A percentile compares a stretch with the other conserved stretches of the same genome.
These are phyloP conservation scores for Archocentrus centrarchus DNA, from an alignment of 2,113 vertebrate genomes.

Conservation along the genomic window DNA sequence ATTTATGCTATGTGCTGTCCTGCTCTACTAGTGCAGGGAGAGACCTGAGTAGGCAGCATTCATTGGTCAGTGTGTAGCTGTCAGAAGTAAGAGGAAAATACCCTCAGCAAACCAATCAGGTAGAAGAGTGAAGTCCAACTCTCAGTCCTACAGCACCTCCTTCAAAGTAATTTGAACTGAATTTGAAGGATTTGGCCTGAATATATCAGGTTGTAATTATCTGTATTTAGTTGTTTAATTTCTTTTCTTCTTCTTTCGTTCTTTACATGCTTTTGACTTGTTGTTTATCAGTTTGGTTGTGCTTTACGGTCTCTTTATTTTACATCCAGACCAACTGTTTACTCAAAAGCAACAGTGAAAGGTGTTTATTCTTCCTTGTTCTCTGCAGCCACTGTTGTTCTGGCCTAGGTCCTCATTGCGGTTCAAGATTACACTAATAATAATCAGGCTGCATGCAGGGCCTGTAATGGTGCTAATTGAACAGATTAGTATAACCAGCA, in stretches of 20 bases:
- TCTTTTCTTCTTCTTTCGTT: not conserved
- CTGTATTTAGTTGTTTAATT: not conserved
- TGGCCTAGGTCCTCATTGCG: constrained; percentile 72
- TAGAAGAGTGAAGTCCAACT: constrained; percentile 29
- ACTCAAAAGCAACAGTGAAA: not conserved
- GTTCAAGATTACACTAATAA: constrained; percentile 95
- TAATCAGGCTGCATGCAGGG: constrained; percentile 94
- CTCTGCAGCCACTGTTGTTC: not conserved
- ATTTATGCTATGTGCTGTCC: constrained; percentile 26
- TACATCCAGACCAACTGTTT: constrained; percentile 6
- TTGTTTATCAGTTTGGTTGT: not conserved
- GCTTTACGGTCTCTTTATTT: not conserved
- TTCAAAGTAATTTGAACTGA: not conserved
- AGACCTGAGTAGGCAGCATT: constrained; percentile 87
- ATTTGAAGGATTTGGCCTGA: not conserved
- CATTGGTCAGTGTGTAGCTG: constrained; percentile 90
- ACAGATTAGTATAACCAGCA: constrained; percentile 93
- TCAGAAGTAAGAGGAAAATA: constrained; percentile 81
- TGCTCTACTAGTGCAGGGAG: constrained; percentile 79
- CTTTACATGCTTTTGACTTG: not conserved
- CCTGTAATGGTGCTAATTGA: constrained; percentile 99
- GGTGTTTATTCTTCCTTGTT: constrained; percentile 13
- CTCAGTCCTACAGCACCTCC: not conserved
- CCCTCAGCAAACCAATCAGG: constrained; percentile 71
- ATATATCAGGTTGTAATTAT: not conserved